Base-by-base conservation (phyloP, 2,797 vertebrate genomes). In the Poeciliopsis turneri region DNA sequence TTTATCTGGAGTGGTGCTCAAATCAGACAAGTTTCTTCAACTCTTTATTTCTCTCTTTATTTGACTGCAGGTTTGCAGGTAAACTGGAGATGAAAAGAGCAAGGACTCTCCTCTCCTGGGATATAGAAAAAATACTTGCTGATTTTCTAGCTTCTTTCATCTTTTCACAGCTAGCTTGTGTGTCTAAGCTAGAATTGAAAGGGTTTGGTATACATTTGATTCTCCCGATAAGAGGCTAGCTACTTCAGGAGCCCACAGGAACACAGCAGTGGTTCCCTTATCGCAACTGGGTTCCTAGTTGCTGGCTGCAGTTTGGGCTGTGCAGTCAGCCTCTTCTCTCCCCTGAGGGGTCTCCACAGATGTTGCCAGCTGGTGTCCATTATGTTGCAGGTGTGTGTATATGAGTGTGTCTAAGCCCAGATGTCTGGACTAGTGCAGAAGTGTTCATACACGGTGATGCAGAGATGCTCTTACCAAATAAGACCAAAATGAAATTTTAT, bases 321-420 rank as follows among this genome's bases (percentile, higher is more conserved):
- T 23, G 85, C 82, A 82, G 76, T 72, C 75, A 25, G 76, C 70
- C 76, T 75, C 57, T 41, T 66, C 46, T 43, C 71, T 78, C 76
- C 70, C 75, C 41, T 11, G 23, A 81, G 82, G 82, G 78, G 78
- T 51, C 76, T 84, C 73, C 87, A 69, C 91, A 92, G 92, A 91
- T 90, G 89, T 82, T 90, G 89, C 92, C 91, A 93, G 94, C 94
- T 95, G 94, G 90, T 92, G 86, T 91, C 86, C 84, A 91, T 90
- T 80, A 89, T 72, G 81, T 76, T 86, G 84, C 82, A 88, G 49
- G 64, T 68, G 64, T 68, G 36, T 41, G 36, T 41, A 39, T 15
- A 12, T 25, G 66, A 13, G 36, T 41, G 36, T 41, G 64, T 41
- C 20, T n/a, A 10, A 69, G 39, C 23, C 39, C 66, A 69, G 64